Evolutionary conservation across 2,113 vertebrate genomes (phyloP).

Genomic region (Pelobates fuscus): DNA sequence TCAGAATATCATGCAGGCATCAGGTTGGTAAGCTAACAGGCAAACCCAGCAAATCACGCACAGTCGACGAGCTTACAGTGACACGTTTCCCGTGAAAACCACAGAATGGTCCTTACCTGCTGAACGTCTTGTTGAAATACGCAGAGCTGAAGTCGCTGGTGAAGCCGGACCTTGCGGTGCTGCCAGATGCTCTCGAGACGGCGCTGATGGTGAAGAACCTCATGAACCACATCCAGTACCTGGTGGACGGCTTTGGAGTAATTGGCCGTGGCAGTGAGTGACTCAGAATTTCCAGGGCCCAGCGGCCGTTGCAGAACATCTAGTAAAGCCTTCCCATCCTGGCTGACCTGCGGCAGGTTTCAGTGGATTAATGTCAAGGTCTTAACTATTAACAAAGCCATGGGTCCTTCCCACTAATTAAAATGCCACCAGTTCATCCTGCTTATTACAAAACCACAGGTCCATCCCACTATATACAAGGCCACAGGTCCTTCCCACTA

Average conservation of each 20-base stretch:
- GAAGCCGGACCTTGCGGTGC: constrained; percentile 93
- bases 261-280: constrained; percentile 94
- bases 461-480: no score
- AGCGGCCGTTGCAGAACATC: constrained; percentile 94
- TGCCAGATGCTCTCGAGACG: constrained; percentile 96
- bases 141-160: constrained; percentile 95
- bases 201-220: constrained; percentile 93
- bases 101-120: constrained; percentile 85
- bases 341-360: constrained; percentile 82
- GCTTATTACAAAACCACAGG: no score
- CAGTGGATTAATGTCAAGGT: no score
- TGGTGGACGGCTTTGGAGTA: constrained; percentile 98
- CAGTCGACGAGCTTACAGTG: no score
- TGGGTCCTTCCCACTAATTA: no score
- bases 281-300: constrained; percentile 92
- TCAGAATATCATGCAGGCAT: no score
- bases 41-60: no score
- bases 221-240: constrained; percentile 94
- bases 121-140: constrained; percentile 98
- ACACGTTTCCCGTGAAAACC: no score
- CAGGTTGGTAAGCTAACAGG: no score
- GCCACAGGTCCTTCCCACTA: no score
- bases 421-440: no score
- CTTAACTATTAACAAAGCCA: no score
- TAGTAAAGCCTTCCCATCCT: constrained; percentile 93